These are phyloP conservation scores for Silvanus unidentatus DNA, from an alignment of 2,888 invertebrate genomes.

Conservation along the genomic window DNA sequence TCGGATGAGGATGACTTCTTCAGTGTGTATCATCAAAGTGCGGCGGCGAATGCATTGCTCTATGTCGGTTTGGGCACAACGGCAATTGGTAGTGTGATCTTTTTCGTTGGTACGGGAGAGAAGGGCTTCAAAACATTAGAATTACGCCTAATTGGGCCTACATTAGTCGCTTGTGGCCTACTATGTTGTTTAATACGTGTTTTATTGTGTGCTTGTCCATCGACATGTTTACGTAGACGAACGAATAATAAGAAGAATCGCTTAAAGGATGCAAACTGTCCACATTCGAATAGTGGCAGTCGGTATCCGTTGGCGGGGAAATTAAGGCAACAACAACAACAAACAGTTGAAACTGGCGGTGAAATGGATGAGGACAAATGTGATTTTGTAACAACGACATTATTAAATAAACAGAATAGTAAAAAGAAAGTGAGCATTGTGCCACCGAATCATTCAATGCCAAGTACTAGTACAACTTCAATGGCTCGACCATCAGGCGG, in stretches of 20 bases:
- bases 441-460: slow-evolving; percentile 40
- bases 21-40: slow-evolving; percentile 65
- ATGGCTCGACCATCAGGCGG: no score
- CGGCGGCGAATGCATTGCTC: slow-evolving; percentile 75
- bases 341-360: no score
- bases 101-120: slow-evolving; percentile 86
- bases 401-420: slow-evolving; percentile 29
- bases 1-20: slow-evolving; percentile 64
- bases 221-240: slow-evolving; percentile 65
- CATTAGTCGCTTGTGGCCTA: slow-evolving; percentile 63
- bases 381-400: slow-evolving; percentile 16
- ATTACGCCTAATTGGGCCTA: slow-evolving; percentile 79
- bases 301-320: slow-evolving; percentile 49
- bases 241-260: slow-evolving; percentile 61
- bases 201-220: slow-evolving; percentile 76
- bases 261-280: slow-evolving; percentile 46
- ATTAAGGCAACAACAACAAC: slow-evolving; percentile 22
- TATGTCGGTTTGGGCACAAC: slow-evolving; percentile 81
- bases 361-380: slow-evolving; percentile 28
- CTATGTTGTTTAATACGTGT: slow-evolving; percentile 79
- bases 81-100: slow-evolving; percentile 78
- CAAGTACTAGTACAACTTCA: slow-evolving; percentile 42
- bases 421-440: slow-evolving; percentile 48
- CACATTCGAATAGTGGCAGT: slow-evolving; percentile 41
- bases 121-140: slow-evolving; percentile 83